Evolutionary conservation across 1,140 invertebrate species (phyloP).

Genomic region (Phenacoccus solenopsis): DNA sequence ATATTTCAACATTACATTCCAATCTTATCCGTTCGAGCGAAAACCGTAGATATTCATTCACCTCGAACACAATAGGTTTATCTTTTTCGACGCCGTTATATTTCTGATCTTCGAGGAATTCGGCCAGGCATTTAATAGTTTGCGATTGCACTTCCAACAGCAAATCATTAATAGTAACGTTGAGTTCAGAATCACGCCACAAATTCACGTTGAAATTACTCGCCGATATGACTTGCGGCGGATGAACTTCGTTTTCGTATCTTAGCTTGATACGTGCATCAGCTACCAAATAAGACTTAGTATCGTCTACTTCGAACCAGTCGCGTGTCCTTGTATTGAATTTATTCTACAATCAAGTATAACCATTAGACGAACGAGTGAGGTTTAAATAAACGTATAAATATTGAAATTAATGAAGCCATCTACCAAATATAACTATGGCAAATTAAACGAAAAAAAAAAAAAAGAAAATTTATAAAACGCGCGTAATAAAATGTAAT

Average conservation of each 20-base stretch:
- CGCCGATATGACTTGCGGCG: conserved; percentile 32
- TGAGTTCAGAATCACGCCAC: conserved; percentile 40
- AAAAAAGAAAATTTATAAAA: not conserved
- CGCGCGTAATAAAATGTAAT: not conserved
- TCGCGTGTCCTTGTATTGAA: conserved; percentile 55
- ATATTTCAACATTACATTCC: not conserved
- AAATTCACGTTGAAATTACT: conserved; percentile 8
- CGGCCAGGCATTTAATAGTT: conserved; percentile 58
- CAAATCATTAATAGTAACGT: conserved; percentile 51
- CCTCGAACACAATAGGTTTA: not conserved
- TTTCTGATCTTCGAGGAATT: conserved; percentile 38
- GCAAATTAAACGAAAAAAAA: conserved; percentile 9
- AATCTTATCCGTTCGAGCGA: too few relatives aligned
- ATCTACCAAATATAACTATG: not conserved
- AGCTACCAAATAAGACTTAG: conserved; percentile 30
- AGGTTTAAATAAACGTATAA: not conserved
- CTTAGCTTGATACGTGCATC: conserved; percentile 41
- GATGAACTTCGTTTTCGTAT: conserved; percentile 44
- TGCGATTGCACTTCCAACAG: conserved; percentile 62
- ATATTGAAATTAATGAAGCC: not conserved
- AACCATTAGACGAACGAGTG: too few relatives aligned
- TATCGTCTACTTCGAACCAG: conserved; percentile 49
- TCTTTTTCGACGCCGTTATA: not conserved
- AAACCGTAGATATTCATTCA: too few relatives aligned
- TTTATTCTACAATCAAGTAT: conserved; percentile 41